Evolutionary conservation across 1,140 invertebrate genomes (phyloP).

Genomic region (Pogonus chalceus): DNA sequence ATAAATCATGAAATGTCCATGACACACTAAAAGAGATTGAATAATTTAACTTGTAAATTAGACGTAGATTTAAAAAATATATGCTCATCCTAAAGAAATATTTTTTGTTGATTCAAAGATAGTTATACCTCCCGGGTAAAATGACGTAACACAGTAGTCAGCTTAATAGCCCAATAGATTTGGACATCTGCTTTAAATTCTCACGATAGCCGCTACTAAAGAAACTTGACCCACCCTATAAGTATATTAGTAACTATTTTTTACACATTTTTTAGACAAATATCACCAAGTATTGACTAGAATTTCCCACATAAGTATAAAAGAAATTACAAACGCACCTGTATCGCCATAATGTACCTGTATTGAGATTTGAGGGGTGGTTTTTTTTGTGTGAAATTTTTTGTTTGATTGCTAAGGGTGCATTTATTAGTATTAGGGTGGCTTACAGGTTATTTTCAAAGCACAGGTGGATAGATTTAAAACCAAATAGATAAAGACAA

Average conservation of each 20-base stretch:
- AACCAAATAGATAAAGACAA: no score
- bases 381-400: neutral
- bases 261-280: neutral
- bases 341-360: no score
- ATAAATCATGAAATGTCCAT: no score
- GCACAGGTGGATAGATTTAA: neutral
- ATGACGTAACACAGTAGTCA: constrained; percentile 2
- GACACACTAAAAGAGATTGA: no score
- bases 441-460: neutral
- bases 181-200: neutral
- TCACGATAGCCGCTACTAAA: neutral
- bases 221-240: neutral
- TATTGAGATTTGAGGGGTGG: neutral
- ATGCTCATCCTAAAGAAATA: no score
- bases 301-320: constrained; percentile 30
- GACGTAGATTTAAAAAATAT: no score
- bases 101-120: neutral
- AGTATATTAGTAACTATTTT: neutral
- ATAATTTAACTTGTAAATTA: no score
- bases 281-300: neutral
- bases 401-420: neutral
- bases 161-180: constrained; percentile 1
- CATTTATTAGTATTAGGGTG: neutral
- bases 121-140: neutral
- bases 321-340: constrained; percentile 21